These are phyloP conservation scores for Chelonia mydas DNA, from an alignment of 2,797 vertebrate species.

Conservation along the genomic window DNA sequence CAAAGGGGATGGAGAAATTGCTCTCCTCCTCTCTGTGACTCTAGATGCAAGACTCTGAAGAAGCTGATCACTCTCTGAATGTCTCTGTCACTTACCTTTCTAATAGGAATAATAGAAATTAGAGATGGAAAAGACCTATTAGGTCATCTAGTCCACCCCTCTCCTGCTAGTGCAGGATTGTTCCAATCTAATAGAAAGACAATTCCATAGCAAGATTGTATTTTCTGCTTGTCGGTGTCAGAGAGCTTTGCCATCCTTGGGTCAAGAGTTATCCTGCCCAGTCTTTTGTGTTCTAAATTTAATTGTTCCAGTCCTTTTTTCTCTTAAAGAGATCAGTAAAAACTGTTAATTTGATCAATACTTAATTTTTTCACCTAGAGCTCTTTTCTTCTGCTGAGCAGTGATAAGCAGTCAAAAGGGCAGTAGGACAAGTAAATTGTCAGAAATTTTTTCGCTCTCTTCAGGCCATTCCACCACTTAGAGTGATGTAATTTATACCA, in stretches of 20 bases:
- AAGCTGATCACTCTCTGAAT: not conserved
- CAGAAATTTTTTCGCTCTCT: slow-evolving; percentile 87
- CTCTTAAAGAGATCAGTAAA: slow-evolving; percentile 92
- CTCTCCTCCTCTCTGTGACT: not conserved
- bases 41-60: slow-evolving; percentile 21
- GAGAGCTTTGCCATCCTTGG: slow-evolving; percentile 80
- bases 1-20: not conserved
- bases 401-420: slow-evolving; percentile 93
- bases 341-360: slow-evolving; percentile 99
- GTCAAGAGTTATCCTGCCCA: slow-evolving; percentile 87
- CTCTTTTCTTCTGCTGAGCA: slow-evolving; percentile 93
- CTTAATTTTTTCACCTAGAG: slow-evolving; percentile 96
- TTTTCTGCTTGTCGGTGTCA: slow-evolving; percentile 83
- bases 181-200: slow-evolving; percentile 76
- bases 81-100: slow-evolving; percentile 14
- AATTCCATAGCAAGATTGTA: slow-evolving; percentile 75
- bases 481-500: slow-evolving; percentile 98
- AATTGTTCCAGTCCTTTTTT: slow-evolving; percentile 91
- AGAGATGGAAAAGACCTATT: slow-evolving; percentile 42
- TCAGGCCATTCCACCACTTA: slow-evolving; percentile 91
- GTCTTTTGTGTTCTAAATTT: slow-evolving; percentile 91
- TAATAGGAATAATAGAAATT: slow-evolving; percentile 39
- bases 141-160: slow-evolving; percentile 21
- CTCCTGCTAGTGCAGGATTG: slow-evolving; percentile 20
- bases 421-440: slow-evolving; percentile 89